Conservation (phyloP, 2,113 vertebrate genomes). For the Suricata suricatta region DNA sequence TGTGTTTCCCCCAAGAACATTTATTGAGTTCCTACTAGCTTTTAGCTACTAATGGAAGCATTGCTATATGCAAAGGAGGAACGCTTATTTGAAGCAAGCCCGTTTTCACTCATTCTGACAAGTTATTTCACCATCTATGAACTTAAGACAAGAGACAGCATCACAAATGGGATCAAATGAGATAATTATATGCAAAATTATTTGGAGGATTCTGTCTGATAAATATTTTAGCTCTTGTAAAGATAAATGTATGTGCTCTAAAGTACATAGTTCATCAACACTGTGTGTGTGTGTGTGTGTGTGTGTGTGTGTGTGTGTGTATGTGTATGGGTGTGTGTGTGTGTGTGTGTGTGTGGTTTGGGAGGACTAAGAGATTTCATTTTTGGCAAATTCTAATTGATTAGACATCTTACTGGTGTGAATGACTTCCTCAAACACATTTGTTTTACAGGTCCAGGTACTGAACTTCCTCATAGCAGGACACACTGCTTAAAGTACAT, state of each 20-base stretch:
- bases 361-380: not conserved
- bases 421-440: not conserved
- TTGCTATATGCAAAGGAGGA: not conserved
- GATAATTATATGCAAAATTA: not conserved
- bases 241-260: not conserved
- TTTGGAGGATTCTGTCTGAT: not conserved
- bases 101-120: not conserved
- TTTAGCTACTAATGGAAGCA: not conserved
- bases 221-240: not conserved
- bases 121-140: not conserved
- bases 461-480: not conserved
- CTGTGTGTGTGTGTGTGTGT: not conserved
- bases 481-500: not conserved
- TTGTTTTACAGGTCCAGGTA: not conserved
- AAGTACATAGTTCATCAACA: not conserved
- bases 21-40: not conserved
- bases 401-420: not conserved
- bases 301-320: not conserved
- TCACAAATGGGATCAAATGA: not conserved
- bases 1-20: not conserved
- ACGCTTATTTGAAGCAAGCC: not conserved
- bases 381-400: constrained; percentile 17
- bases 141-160: not conserved
- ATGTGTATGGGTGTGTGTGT: not conserved
- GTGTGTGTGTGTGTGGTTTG: not conserved